Evolutionary conservation across 2,113 vertebrate genomes (phyloP).

Genomic region (Phylloscopus trochiloides): DNA sequence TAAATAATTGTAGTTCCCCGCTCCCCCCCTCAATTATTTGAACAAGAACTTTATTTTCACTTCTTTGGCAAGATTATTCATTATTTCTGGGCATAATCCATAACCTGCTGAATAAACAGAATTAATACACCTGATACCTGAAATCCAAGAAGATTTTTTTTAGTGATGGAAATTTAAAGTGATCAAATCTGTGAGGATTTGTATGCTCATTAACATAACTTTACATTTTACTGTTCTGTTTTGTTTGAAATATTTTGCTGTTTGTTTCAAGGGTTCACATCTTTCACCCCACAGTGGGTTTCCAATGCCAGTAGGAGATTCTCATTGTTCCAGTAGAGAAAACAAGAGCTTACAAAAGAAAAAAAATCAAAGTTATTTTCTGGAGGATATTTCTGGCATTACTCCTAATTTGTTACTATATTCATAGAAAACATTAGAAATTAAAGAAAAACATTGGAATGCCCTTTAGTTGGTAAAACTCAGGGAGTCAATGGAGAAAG

Average conservation of each 20-base stretch:
- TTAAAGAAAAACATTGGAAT: not conserved
- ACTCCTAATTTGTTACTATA: not conserved
- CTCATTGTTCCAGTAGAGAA: not conserved
- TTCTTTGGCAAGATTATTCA: not conserved
- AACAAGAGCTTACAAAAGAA: not conserved
- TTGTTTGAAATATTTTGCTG: not conserved
- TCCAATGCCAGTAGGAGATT: not conserved
- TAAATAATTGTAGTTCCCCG: not conserved
- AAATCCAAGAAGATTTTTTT: not conserved
- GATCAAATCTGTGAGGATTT: not conserved
- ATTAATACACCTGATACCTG: not conserved
- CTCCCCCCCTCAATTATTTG: not conserved
- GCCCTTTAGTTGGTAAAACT: not conserved
- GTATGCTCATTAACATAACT: not conserved
- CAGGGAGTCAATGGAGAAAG: not conserved
- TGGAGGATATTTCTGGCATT: not conserved
- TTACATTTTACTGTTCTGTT: not conserved
- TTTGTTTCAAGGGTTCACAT: not conserved
- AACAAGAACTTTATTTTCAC: not conserved
- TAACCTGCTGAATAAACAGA: not conserved
- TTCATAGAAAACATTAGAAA: not conserved
- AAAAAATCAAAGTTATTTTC: not conserved
- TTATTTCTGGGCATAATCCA: not conserved
- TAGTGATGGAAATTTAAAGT: not conserved
- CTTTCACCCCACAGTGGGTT: not conserved